Evolutionary conservation across 2,797 vertebrate species (phyloP).

Genomic region (Epinephelus coioides): DNA sequence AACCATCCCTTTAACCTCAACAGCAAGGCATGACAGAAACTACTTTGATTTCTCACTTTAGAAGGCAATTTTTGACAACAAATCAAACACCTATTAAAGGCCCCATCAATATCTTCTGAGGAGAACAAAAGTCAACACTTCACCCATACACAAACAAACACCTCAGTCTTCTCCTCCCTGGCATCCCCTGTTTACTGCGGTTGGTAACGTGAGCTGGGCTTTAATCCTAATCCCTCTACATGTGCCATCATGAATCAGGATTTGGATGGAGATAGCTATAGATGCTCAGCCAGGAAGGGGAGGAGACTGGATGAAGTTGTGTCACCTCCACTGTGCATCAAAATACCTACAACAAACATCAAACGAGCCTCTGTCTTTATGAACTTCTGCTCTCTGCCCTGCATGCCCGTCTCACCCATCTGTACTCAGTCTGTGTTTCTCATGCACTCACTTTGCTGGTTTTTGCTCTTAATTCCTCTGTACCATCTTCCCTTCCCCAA

Average conservation of each 20-base stretch:
- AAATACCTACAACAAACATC: slow-evolving; percentile 47
- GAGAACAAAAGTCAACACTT: slow-evolving; percentile 1
- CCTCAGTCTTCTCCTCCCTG: slow-evolving; percentile 14
- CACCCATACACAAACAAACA: not conserved
- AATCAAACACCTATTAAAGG: not conserved
- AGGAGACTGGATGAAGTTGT: slow-evolving; percentile 27
- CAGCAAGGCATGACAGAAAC: not conserved
- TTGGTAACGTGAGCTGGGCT: slow-evolving; percentile 65
- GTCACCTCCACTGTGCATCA: slow-evolving; percentile 54
- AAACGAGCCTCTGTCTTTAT: slow-evolving; percentile 35
- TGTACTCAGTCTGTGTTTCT: slow-evolving; percentile 11
- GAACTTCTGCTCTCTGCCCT: slow-evolving; percentile 24
- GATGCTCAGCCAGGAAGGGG: slow-evolving; percentile 45
- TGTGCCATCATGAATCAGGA: slow-evolving; percentile 61
- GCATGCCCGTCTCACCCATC: slow-evolving; percentile 20
- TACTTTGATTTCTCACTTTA: not conserved
- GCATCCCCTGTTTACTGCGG: slow-evolving; percentile 40
- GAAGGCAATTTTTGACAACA: not conserved
- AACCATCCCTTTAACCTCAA: too few relatives aligned
- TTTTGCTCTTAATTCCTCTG: not conserved
- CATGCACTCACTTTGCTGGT: not conserved
- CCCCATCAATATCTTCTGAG: not conserved
- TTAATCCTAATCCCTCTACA: slow-evolving; percentile 80
- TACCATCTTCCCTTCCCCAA: not conserved
- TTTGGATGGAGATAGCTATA: slow-evolving; percentile 47